Conservation (phyloP, 2,797 vertebrate genomes). For the Numenius phaeopus region DNA sequence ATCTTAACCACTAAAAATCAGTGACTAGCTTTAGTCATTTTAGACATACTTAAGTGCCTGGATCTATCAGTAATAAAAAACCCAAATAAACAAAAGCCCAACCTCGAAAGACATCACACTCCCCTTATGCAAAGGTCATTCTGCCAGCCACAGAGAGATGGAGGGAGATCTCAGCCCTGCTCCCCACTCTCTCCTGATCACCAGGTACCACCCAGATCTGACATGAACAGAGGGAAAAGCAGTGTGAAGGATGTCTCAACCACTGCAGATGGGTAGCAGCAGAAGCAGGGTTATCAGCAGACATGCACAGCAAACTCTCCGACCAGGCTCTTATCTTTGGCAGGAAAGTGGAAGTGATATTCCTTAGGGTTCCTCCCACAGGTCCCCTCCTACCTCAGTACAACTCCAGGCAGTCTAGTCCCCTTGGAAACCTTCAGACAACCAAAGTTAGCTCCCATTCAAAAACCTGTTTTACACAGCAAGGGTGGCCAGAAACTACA, state of each 20-base stretch:
- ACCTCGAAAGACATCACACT: background rate
- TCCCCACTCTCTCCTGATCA: background rate
- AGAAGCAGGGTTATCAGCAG: conserved; percentile 16
- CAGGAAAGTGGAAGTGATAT: background rate
- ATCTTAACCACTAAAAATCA: background rate
- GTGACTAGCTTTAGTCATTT: background rate
- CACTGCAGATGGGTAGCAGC: background rate
- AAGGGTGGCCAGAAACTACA: background rate
- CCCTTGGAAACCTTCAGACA: conserved; percentile 27
- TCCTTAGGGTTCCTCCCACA: background rate
- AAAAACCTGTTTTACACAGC: background rate
- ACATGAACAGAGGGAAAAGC: background rate
- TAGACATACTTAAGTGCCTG: background rate
- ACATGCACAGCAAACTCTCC: background rate
- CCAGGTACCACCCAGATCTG: background rate
- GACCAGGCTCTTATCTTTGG: background rate
- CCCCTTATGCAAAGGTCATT: background rate
- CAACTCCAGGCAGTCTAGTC: background rate
- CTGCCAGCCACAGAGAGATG: background rate
- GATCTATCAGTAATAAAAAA: background rate
- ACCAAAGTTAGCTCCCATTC: background rate
- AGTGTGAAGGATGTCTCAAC: background rate
- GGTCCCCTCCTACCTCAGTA: background rate
- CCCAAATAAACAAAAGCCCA: background rate
- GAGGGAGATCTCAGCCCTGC: background rate